Base-by-base conservation (phyloP, 1,140 invertebrate species). In the Tetraneura akinire region DNA sequence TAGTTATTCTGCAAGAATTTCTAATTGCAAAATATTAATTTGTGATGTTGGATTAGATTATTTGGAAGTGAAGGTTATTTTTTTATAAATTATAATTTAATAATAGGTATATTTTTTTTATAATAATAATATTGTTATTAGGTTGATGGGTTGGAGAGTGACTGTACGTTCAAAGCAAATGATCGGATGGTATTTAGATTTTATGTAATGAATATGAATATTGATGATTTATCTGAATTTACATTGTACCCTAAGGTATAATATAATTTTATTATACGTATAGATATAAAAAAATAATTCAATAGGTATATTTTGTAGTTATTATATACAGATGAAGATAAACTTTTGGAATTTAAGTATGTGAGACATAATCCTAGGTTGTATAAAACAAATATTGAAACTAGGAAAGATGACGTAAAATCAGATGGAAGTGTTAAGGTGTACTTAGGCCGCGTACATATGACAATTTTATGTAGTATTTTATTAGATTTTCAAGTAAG, bases 161-260 rank as follows among this genome's bases (percentile, higher is more conserved):
- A 92, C 87, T 91, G 91, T 83, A 88, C 92, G 76, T 92, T 93
- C 84, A 90, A 92, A 85, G 91, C 91, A n/a, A 91, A 93, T 83
- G 92, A 93, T 82, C 87, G 91, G 82, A 92, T 92, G 86, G 90
- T 93, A 37, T 88, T 94, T 80, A 88, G 91, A 81, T 88, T 89
- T 53, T 91, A 90, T 83, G 86, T 94, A 0, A 89, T 89, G 64
- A 89, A 89, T 21, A 84, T 94, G 18, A 87, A 88, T 21, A 86
- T 94, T 16, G 91, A 94, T 82, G 93, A 94, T 85, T 84, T 93
- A 4, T 90, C 90, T 45, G 90, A 92, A 81, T 88, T 91, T 57
- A 93, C 92, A n/a, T 86, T 94, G 5, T 94, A 94, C 84, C 88
- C 90, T 0, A 93, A 93, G 86, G 92, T 93, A 87, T 87, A 80